Evolutionary conservation across 2,888 invertebrate genomes (phyloP).

Genomic region (Lochmaea crataegi): DNA sequence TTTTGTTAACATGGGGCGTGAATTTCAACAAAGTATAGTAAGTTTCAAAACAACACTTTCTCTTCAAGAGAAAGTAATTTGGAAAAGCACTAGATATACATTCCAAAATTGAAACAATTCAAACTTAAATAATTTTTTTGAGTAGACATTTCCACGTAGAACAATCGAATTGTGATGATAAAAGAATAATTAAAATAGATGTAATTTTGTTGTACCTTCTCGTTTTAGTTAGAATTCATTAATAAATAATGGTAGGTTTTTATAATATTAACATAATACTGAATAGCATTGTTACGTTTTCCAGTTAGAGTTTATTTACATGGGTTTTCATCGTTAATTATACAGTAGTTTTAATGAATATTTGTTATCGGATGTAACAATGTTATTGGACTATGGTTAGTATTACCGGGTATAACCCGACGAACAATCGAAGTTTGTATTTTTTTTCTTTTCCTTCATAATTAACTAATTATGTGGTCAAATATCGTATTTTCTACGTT

Average conservation of each 20-base stretch:
- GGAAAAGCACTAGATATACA: background rate
- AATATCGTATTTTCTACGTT: background rate
- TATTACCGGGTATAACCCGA: conserved; percentile 1
- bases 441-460: background rate
- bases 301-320: conserved; percentile 1
- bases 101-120: background rate
- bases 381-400: background rate
- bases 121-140: background rate
- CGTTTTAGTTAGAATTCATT: background rate
- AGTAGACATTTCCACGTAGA: background rate
- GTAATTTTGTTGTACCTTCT: conserved; percentile 1
- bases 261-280: background rate
- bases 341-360: conserved; percentile 1
- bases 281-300: conserved; percentile 5
- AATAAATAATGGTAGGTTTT: background rate
- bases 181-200: background rate
- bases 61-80: too few species aligned
- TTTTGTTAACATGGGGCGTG: too few species aligned
- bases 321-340: conserved; percentile 2
- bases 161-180: background rate
- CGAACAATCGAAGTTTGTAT: background rate
- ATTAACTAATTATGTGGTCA: background rate
- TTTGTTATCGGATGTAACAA: background rate
- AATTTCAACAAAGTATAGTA: too few species aligned
- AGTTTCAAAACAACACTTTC: too few species aligned